Percentiles rank a stretch among this genome's conserved stretches.
Evolutionary conservation across 2,797 vertebrate genomes (phyloP).

Genomic region (Neoniphon sammara): DNA sequence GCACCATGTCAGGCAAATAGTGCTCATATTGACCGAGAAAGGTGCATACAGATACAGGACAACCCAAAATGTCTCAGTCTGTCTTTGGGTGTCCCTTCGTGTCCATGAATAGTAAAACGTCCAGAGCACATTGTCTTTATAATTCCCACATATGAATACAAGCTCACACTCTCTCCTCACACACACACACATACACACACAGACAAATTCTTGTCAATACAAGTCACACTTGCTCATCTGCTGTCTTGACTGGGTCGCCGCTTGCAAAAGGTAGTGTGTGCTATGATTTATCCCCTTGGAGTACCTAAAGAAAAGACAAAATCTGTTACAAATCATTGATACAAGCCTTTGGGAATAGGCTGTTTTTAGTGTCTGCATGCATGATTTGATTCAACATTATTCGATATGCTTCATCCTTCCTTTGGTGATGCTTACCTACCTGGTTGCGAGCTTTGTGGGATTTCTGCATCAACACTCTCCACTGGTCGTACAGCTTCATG

Average conservation of each 20-base stretch:
- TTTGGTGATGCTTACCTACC: conserved; percentile 87
- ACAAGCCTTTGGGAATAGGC: conserved; percentile 9
- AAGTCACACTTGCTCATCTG: conserved; percentile 56
- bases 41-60: conserved; percentile 34
- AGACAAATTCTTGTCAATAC: no score
- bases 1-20: conserved; percentile 37
- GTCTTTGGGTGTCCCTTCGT: conserved; percentile 40
- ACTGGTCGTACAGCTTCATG: conserved; percentile 99
- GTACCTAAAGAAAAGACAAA: conserved; percentile 80
- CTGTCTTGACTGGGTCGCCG: conserved; percentile 48
- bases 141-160: conserved; percentile 61
- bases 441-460: conserved; percentile 98
- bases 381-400: neutral
- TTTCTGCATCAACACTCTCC: conserved; percentile 98
- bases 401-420: conserved; percentile 29
- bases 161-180: conserved; percentile 9
- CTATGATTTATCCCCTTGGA: conserved; percentile 89
- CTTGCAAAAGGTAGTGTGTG: conserved; percentile 63
- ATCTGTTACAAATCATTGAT: conserved; percentile 53
- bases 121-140: conserved; percentile 64
- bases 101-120: conserved; percentile 41
- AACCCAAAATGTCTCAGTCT: conserved; percentile 47
- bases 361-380: conserved; percentile 4
- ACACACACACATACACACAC: conserved; percentile 48
- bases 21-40: conserved; percentile 38